Evolutionary conservation across 2,113 vertebrate genomes (phyloP), one percentile per base, ranked within the genome.

Genomic region (Electrona antarctica): DNA sequence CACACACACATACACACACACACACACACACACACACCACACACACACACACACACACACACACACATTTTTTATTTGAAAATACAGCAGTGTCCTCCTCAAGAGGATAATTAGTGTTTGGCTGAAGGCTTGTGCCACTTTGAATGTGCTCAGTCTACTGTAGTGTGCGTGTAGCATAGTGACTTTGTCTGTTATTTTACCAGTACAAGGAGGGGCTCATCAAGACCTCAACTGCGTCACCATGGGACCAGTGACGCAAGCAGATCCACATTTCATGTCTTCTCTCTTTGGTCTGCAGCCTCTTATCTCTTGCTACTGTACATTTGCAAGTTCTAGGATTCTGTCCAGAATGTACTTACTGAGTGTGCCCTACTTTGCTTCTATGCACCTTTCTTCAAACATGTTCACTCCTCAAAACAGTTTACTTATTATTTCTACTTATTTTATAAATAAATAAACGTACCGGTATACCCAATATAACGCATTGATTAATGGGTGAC

Each of bases 71-170:
- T 50, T 8, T 50, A 50, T 11, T 11, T 50, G 33, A 41, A 41
- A 6, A 50, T 7, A 3, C 3, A 13, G 62, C 11, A 0, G 7
- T 4, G 50, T 50, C 15, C 47, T 68, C n/a, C 65, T 73, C 70
- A 7, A 64, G 65, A 67, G 76, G 21, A 64, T 68, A 69, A 78
- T 69, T 69, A 68, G 55, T 28, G 62, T 48, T 47, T 64, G 62
- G 48, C 62, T 60, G 28, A 6, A 13, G 62, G 29, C 48, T 61
- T 28, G 49, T 50, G 60, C 45, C 49, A 45, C 33, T 41, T 2
- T 41, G 33, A 41, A 41, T 33, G 29, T 4, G 4, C 29, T 33
- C 29, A 33, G 29, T 33, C 29, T 33, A 33, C 29, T 33, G 29
- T 33, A 33, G 29, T 33, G 29, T 33, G 29, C 4, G 29, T 33